Evolutionary conservation across 2,888 invertebrate genomes (phyloP).

Genomic region (Hirtodrosophila cameraria): DNA sequence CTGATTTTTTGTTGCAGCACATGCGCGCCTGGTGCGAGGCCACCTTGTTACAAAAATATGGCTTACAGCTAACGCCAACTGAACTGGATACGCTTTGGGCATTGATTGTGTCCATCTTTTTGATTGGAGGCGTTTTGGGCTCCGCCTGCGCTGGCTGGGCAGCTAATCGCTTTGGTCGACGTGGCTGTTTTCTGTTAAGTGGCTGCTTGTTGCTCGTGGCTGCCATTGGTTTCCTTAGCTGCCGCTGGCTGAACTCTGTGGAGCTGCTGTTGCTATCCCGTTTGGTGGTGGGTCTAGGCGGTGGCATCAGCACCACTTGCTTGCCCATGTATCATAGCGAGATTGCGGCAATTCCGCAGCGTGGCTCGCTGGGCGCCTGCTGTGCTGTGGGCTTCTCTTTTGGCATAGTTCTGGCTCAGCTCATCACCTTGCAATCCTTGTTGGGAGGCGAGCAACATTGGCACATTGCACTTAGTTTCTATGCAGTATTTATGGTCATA

Average conservation of each 20-base stretch:
- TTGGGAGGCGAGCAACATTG: conserved; percentile 87
- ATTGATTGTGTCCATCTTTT: conserved; percentile 92
- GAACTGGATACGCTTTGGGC: conserved; percentile 90
- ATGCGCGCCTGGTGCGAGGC: conserved; percentile 89
- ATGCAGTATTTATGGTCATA: conserved; percentile 88
- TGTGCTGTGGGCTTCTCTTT: conserved; percentile 86
- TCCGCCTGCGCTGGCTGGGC: conserved; percentile 90
- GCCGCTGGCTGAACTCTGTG: conserved; percentile 88
- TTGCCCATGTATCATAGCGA: conserved; percentile 96
- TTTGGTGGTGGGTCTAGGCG: conserved; percentile 90
- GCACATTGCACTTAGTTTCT: conserved; percentile 91
- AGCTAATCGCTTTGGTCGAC: conserved; percentile 88
- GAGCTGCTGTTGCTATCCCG: conserved; percentile 91
- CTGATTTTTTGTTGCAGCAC: conserved; percentile 84
- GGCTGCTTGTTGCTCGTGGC: conserved; percentile 40
- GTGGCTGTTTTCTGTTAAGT: conserved; percentile 49
- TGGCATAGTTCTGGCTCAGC: conserved; percentile 81
- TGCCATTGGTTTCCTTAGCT: conserved; percentile 87
- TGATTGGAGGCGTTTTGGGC: conserved; percentile 93
- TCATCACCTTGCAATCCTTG: conserved; percentile 77
- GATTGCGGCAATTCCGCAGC: conserved; percentile 89
- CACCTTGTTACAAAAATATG: conserved; percentile 86
- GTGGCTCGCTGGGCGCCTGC: conserved; percentile 91
- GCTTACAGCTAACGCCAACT: conserved; percentile 83
- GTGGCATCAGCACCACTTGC: conserved; percentile 92